Base-by-base conservation (phyloP, 2,888 invertebrate genomes). In the Xanthia icteritia region DNA sequence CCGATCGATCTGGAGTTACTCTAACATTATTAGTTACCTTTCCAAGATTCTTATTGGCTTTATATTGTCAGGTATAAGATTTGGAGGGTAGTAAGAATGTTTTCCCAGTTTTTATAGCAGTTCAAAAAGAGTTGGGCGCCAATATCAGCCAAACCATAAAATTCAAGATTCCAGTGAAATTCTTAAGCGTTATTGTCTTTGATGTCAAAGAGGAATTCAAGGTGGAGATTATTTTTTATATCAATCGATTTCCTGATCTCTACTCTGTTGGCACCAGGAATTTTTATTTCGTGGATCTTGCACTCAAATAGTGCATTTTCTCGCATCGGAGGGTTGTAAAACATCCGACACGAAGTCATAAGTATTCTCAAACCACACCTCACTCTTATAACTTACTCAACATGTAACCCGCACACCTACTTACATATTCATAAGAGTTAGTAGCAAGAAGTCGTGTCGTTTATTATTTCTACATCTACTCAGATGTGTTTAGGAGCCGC, bases 401-500 rank as follows among this genome's bases (percentile, higher is more conserved):
- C 75, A 70, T 56, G 72, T 73, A 75, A 73, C 84, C 75, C 75
- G 64, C 76, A 77, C 58, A 73, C 65, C 82, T 84, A 82, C 80
- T 87, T 80, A 87, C 80, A 85, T 87, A 87, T 87, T 87, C 87
- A 87, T 85, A 83, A 86, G 84, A 78, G 82, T 79, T 82, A 86
- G 86, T 76, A 78, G 75, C 80, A 54, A 80, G 75, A 79, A 79
- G 84, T 84, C 78, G 73, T 81, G 72, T 76, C 82, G 77, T 83
- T 84, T 80, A 86, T 87, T 87, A 79, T 87, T 86, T 87, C 79
- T 75, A 73, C 79, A 73, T 82, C 73, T 84, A 76, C 73, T 79
- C 71, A 77, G 81, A 84, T 85, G 81, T 83, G 82, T 81, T 81
- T 77, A 84, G 77, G 67, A 76, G 70, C 45, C 39, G 58, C 78